These are phyloP conservation scores for Gulo gulo DNA, from an alignment of 2,113 vertebrate species.

Conservation along the genomic window DNA sequence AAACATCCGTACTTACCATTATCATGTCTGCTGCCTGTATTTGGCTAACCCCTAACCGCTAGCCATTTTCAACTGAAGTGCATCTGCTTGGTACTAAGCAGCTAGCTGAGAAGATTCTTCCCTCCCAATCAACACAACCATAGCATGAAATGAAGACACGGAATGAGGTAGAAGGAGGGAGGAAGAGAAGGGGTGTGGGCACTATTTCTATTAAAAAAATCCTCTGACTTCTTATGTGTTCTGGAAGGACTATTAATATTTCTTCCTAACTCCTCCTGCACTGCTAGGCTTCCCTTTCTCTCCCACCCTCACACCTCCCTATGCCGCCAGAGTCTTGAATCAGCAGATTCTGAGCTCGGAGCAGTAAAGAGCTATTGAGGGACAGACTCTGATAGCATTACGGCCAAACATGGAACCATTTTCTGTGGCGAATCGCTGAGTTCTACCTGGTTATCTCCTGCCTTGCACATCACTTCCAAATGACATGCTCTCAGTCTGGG, in stretches of 20 bases:
- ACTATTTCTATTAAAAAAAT: conserved; percentile 62
- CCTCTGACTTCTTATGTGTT: conserved; percentile 81
- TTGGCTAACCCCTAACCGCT: conserved; percentile 75
- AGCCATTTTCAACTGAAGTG: conserved; percentile 78
- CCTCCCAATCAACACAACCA: conserved; percentile 83
- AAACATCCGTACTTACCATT: conserved; percentile 77
- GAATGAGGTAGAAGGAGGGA: conserved; percentile 58
- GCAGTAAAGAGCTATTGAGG: conserved; percentile 88
- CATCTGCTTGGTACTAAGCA: conserved; percentile 82
- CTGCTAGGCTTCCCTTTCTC: conserved; percentile 69
- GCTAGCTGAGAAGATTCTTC: conserved; percentile 82
- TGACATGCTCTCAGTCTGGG: conserved; percentile 90
- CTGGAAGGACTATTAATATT: conserved; percentile 77
- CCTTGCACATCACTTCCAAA: conserved; percentile 91
- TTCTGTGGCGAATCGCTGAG: conserved; percentile 90
- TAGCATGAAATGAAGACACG: conserved; percentile 87
- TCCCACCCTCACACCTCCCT: conserved; percentile 75
- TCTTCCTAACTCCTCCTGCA: conserved; percentile 77
- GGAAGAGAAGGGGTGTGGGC: conserved; percentile 56
- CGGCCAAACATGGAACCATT: conserved; percentile 88
- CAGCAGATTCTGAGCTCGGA: conserved; percentile 87
- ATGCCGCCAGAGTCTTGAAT: conserved; percentile 86
- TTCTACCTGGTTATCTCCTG: conserved; percentile 91
- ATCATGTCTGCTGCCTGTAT: conserved; percentile 76
- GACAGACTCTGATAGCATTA: conserved; percentile 88